Evolutionary conservation across 2,888 invertebrate species (phyloP), one percentile per base, ranked within the genome.

Genomic region (Odontothrips loti): DNA sequence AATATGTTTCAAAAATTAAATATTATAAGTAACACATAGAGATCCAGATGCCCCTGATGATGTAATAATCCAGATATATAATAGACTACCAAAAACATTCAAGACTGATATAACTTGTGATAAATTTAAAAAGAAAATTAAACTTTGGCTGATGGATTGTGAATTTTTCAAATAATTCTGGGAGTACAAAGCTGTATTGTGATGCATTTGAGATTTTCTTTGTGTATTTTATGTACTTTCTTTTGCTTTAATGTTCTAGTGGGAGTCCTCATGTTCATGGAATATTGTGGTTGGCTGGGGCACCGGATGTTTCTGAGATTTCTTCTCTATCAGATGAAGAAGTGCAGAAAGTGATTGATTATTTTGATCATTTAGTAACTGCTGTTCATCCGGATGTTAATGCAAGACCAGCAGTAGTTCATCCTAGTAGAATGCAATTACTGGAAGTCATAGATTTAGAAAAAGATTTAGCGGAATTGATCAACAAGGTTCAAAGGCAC

Each of bases 261-360:
- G 84, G 84, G 58, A 78, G 80, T 23, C 82, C 82, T 43, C 84
- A 84, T 58, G 47, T 82, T 2, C 84, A 84, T 78, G 81, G 81
- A 4, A 47, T 84, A 1, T 63, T 84, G 12, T 84, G 84, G 84
- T 47, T 84, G 0, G 34, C 82, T 34, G 82, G 79, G 2, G 82
- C 82, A 15, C 83, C 84, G 11, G 81, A 82, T 79, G 68, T 79
- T 15, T n/a, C 27, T 11, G 80, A 78, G 29, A 9, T 83, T 17
- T 48, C 81, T 47, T 12, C n/a, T 8, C 20, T 17, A 34, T 17
- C 29, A 29, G 81, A 79, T 79, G 80, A 83, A 23, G 43, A 43
- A 48, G 8, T 79, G 27, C 11, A 79, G 17, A 17, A 47, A 15
- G 48, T 81, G 29, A 43, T 17, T 29, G 51, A 47, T 47, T 83